phyloP scores from a whole-genome alignment of 2,797 vertebrate species.

The Lerista edwardsae region DNA sequence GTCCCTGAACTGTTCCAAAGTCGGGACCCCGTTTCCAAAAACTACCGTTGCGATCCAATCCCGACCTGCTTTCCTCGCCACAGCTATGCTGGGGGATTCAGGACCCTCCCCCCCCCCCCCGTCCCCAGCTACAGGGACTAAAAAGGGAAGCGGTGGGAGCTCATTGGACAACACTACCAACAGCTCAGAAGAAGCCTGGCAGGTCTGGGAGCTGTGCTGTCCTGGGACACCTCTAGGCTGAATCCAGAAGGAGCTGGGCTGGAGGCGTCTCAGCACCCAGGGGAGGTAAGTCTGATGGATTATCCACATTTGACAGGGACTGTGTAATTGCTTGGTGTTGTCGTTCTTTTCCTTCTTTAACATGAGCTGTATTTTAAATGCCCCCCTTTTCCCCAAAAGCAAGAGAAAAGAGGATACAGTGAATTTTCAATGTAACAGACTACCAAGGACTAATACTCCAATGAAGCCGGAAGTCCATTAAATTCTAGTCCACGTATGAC shows the following conservation, averaged over 20 bases:
- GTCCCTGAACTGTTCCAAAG: slow-evolving; percentile 45
- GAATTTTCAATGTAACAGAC: too few species aligned
- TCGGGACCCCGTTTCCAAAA: slow-evolving; percentile 56
- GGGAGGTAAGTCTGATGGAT: fast-evolving
- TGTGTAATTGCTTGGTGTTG: background rate
- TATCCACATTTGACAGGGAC: background rate
- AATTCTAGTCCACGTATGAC: too few species aligned
- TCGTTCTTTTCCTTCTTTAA: too few species aligned
- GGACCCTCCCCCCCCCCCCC: background rate
- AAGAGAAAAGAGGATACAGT: too few species aligned
- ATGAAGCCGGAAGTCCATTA: too few species aligned
- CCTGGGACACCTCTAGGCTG: slow-evolving; percentile 9
- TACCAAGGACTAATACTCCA: too few species aligned
- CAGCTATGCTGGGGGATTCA: slow-evolving; percentile 2
- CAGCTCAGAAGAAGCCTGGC: slow-evolving; percentile 1
- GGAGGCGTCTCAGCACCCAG: fast-evolving
- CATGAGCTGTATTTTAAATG: too few species aligned
- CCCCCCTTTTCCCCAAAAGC: too few species aligned
- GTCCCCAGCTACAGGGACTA: slow-evolving; percentile 28
- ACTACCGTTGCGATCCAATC: slow-evolving; percentile 57
- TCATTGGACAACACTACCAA: slow-evolving; percentile 24
- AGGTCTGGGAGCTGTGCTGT: background rate
- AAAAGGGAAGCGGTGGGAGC: slow-evolving; percentile 49
- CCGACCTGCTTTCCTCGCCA: slow-evolving; percentile 38
- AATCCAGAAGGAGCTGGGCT: slow-evolving; percentile 11